Conservation (phyloP, 2,888 invertebrate genomes). For the Danaus chrysippus region DNA sequence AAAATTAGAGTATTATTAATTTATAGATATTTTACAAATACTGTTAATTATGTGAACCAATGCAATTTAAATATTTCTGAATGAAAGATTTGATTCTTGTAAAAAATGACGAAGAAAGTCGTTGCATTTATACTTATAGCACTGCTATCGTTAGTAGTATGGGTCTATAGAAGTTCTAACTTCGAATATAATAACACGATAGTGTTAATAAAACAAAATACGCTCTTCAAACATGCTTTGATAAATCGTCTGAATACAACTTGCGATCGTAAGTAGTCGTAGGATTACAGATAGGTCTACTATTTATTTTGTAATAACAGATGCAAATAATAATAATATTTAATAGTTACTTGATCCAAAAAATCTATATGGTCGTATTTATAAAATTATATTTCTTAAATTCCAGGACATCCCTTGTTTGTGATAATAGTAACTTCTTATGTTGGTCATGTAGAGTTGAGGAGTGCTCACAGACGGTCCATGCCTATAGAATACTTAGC, state of each 20-base stretch:
- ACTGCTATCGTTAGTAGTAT: constrained; percentile 43
- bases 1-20: too few relatives aligned
- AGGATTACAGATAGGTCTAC: background rate
- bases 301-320: background rate
- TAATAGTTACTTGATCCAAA: background rate
- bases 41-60: background rate
- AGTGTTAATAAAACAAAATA: constrained; percentile 39
- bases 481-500: constrained; percentile 79
- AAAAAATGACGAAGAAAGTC: constrained; percentile 38
- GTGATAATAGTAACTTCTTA: constrained; percentile 86
- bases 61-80: background rate
- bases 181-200: constrained; percentile 44
- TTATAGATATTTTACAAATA: background rate
- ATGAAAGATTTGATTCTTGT: background rate
- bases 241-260: constrained; percentile 41
- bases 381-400: constrained; percentile 2
- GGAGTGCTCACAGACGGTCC: constrained; percentile 84
- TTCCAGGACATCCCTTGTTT: constrained; percentile 46
- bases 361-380: background rate
- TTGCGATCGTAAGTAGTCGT: constrained; percentile 46
- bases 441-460: constrained; percentile 83
- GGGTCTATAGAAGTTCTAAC: constrained; percentile 56
- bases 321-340: background rate
- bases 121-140: constrained; percentile 35
- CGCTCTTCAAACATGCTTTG: constrained; percentile 39